These are phyloP conservation scores for Andrena hattorfiana DNA, from an alignment of 2,888 invertebrate genomes.

Conservation along the genomic window DNA sequence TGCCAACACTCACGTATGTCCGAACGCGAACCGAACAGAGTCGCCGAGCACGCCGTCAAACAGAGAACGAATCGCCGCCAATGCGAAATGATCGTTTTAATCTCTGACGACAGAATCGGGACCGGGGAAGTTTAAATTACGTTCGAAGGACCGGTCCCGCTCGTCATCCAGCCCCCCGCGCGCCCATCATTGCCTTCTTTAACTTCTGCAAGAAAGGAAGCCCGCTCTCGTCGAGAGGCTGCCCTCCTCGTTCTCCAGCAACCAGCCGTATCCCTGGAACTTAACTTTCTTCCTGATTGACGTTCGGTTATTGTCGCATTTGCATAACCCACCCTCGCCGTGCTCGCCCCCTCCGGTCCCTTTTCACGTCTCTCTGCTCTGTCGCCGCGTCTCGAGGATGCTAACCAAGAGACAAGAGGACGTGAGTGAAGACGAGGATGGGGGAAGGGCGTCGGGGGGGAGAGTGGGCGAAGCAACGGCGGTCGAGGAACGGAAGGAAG, in stretches of 20 bases:
- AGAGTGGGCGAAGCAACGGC: conserved; percentile 53
- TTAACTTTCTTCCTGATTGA: conserved; percentile 83
- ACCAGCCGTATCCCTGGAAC: conserved; percentile 70
- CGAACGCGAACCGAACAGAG: neutral
- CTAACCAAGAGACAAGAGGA: conserved; percentile 64
- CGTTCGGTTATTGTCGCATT: conserved; percentile 84
- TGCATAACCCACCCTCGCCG: conserved; percentile 79
- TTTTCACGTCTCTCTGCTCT: conserved; percentile 56
- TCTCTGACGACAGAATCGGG: conserved; percentile 41
- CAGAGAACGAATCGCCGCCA: conserved; percentile 10
- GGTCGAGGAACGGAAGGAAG: conserved; percentile 19
- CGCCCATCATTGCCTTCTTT: conserved; percentile 62
- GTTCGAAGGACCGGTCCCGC: conserved; percentile 54
- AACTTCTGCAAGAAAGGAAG: conserved; percentile 64
- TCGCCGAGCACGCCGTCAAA: neutral
- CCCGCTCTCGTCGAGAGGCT: conserved; percentile 36
- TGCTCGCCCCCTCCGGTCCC: conserved; percentile 58
- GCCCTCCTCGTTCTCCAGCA: conserved; percentile 28
- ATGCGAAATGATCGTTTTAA: conserved; percentile 46
- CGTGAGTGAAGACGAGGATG: conserved; percentile 52
- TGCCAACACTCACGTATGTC: no score
- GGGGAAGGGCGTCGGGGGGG: conserved; percentile 31
- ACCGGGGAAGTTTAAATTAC: conserved; percentile 69
- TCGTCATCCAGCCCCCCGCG: conserved; percentile 36
- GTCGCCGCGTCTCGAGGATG: conserved; percentile 46